Base-by-base conservation (phyloP, 2,888 invertebrate species). In the Danaus chrysippus region DNA sequence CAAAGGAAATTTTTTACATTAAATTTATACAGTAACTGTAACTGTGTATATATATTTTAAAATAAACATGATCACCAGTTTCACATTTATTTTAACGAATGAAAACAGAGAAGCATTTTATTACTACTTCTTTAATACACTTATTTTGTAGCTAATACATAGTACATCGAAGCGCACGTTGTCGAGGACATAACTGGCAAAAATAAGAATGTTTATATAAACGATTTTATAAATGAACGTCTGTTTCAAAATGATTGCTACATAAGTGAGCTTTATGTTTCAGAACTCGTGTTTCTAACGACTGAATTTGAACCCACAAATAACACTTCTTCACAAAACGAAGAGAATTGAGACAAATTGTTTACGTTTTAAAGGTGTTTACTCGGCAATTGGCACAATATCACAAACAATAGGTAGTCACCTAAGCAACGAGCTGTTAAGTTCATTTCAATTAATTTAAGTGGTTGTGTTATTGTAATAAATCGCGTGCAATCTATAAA, bases 301-400 rank as follows among this genome's bases (percentile, higher is more conserved):
- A 63, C 54, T 59, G n/a, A 56, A 59, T 60, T 63, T 59, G 54
- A 63, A 58, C 59, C 54, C 15, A 15, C 57, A 23, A 60, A 60
- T 62, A 52, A 59, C 68, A 43, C 59, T 68, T 68, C 59, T 62
- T 63, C 59, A 66, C 68, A 68, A 68, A 64, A 66, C 57, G 55
- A 46, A 23, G 61, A 54, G 63, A 66, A 68, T 68, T 68, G 66
- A 64, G 68, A 68, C 57, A 44, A 64, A 68, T 66, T 42, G 59
- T 13, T 54, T 43, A 42, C 59, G 66, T 63, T 66, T 61, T 42
- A 52, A 41, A 61, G 44, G 56, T 23, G 59, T 56, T 15, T n/a
- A 46, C 15, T 15, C 13, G 9, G 46, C 15, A 46, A 46, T 46
- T 13, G n/a, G 46, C 46, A 46, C 46, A 46, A 46, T 46, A 49